Percentiles rank a stretch among this genome's conserved stretches.
Conservation (phyloP, 2,797 vertebrate species). For the Rousettus madagascariensis region DNA sequence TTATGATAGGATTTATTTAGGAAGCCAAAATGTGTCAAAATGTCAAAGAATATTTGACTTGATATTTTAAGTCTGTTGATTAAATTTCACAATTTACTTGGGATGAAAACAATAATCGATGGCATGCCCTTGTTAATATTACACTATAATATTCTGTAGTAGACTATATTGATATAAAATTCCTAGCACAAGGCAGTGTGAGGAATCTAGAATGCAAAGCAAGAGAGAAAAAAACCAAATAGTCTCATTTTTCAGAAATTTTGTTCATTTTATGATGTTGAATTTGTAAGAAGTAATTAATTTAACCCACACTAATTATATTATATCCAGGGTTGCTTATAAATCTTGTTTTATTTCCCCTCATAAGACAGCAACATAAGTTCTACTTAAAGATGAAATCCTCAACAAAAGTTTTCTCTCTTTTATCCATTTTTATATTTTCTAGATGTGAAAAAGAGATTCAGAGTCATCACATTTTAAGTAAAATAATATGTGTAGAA, state of each 20-base stretch:
- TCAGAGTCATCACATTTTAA: constrained; percentile 39
- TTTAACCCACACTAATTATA: not conserved
- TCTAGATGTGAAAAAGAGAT: not conserved
- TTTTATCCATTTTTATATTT: not conserved
- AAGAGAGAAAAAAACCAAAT: not conserved
- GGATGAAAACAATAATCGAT: not conserved
- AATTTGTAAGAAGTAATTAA: not conserved
- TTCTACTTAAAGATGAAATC: not conserved
- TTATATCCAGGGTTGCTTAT: not conserved
- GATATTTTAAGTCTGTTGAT: not conserved
- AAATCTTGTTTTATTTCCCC: not conserved
- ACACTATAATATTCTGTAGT: not conserved
- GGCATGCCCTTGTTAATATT: not conserved
- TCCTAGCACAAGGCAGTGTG: not conserved
- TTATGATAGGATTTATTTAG: not conserved
- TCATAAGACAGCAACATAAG: constrained; percentile 4
- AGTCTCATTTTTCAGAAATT: constrained; percentile 16
- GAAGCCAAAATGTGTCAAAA: constrained; percentile 33
- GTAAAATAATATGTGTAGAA: not conserved
- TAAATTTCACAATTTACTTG: not conserved
- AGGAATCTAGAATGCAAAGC: not conserved
- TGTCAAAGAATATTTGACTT: constrained; percentile 29
- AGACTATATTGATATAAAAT: not conserved
- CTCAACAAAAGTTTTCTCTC: not conserved
- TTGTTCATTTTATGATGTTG: not conserved